These are phyloP conservation scores for Mobula birostris DNA, from an alignment of 2,113 vertebrate genomes.

Conservation along the genomic window DNA sequence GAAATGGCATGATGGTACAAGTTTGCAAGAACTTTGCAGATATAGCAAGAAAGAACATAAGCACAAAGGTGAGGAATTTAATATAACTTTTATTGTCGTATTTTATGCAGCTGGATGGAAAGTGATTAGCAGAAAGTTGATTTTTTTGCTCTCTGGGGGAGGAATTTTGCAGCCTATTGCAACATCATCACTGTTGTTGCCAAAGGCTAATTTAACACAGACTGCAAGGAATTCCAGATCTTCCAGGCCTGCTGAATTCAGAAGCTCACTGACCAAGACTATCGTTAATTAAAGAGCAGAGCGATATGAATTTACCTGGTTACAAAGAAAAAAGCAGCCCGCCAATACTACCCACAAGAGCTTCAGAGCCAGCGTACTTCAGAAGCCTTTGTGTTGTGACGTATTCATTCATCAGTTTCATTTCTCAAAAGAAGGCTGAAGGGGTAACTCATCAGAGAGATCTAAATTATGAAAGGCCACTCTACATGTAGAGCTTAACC, in stretches of 20 bases:
- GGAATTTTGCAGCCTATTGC: background rate
- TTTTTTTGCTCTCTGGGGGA: background rate
- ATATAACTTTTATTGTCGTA: background rate
- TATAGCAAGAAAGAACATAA: background rate
- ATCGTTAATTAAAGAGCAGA: no score
- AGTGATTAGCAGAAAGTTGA: background rate
- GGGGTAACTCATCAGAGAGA: no score
- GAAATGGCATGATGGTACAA: background rate
- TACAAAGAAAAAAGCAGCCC: background rate
- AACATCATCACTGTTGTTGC: background rate
- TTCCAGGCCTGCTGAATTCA: background rate
- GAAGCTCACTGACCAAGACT: background rate
- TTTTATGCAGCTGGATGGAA: background rate
- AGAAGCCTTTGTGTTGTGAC: no score
- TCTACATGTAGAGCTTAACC: no score
- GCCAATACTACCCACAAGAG: background rate
- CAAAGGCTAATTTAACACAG: slow-evolving; percentile 20
- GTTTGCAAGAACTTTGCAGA: background rate
- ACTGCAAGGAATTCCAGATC: background rate
- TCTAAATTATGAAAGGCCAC: no score
- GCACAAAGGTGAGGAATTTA: background rate
- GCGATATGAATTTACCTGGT: background rate
- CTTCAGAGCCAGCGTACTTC: background rate
- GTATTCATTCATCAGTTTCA: no score
- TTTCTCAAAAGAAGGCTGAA: no score